Conservation (phyloP, 2,113 vertebrate species). For the Colius striatus region DNA sequence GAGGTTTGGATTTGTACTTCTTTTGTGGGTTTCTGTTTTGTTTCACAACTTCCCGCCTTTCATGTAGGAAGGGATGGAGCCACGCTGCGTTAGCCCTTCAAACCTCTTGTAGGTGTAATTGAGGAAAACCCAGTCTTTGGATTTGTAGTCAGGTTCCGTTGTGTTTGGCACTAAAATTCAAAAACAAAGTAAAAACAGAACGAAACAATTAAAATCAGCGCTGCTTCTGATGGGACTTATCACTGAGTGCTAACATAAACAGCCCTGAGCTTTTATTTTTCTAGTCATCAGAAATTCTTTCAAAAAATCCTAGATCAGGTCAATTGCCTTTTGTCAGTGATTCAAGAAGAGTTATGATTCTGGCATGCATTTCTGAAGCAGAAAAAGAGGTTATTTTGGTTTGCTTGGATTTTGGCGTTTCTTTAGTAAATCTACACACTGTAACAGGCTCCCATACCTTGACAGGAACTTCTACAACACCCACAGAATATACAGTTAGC, state of each 20-base stretch:
- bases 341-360: neutral
- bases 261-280: neutral
- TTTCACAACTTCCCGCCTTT: constrained; percentile 91
- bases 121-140: constrained; percentile 99
- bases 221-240: neutral
- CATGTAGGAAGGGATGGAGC: constrained; percentile 96
- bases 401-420: too few relatives aligned
- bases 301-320: neutral
- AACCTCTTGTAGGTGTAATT: constrained; percentile 99
- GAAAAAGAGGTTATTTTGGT: accelerated
- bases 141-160: constrained; percentile 96
- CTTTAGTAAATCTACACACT: neutral
- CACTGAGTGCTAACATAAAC: neutral
- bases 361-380: neutral
- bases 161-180: constrained; percentile 84
- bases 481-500: neutral
- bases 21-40: neutral
- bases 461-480: neutral
- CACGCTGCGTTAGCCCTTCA: constrained; percentile 95
- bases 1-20: constrained; percentile 61
- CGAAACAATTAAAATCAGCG: neutral
- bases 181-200: neutral
- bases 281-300: neutral
- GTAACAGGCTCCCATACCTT: neutral
- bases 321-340: neutral